A percentile compares a stretch with the other conserved stretches of the same genome.
phyloP scores from a whole-genome alignment of 2,113 vertebrate species.

The Eubucco bourcierii region DNA sequence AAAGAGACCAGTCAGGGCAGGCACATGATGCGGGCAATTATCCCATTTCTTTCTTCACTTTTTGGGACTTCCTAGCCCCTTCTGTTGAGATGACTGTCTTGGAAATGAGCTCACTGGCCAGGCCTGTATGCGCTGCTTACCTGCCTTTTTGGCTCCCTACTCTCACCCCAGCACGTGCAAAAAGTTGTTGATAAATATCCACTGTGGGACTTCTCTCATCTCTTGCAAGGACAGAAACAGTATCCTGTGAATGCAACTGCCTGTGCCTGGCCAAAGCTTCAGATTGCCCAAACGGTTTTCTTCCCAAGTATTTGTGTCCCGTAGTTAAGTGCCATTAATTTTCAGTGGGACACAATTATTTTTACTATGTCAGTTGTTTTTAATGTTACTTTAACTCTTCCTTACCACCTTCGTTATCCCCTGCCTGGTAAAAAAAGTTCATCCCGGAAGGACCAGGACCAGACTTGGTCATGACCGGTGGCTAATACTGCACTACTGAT shows the following conservation, averaged over 20 bases:
- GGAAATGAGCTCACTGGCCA: not conserved
- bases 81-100: not conserved
- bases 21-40: rapidly evolving
- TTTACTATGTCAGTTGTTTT: not conserved
- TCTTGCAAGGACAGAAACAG: not conserved
- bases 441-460: not conserved
- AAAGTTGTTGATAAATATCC: not conserved
- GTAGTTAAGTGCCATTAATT: not conserved
- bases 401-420: not conserved
- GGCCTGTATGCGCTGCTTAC: not conserved
- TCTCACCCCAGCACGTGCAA: not conserved
- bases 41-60: not conserved
- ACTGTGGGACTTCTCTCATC: not conserved
- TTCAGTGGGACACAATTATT: not conserved
- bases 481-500: not conserved
- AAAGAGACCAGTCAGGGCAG: not conserved
- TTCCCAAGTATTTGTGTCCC: not conserved
- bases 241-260: not conserved
- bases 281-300: not conserved
- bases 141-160: not conserved
- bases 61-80: not conserved
- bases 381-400: not conserved
- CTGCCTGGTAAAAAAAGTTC: not conserved
- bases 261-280: not conserved
- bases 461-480: not conserved